Conservation (phyloP, 2,797 vertebrate species). For the Erpetoichthys calabaricus region DNA sequence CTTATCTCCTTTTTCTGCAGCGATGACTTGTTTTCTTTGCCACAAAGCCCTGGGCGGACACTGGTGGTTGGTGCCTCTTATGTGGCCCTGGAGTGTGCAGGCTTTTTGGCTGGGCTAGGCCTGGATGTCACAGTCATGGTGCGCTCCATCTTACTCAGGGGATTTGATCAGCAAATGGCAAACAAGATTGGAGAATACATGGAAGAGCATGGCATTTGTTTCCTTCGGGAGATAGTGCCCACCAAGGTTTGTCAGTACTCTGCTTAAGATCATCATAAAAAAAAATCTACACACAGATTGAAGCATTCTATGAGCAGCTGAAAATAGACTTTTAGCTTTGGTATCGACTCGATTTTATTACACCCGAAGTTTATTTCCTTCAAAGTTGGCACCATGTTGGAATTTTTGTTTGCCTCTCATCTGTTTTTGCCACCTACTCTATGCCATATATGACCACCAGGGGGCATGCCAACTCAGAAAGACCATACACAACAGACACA, state of each 20-base stretch:
- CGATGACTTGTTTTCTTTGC: conserved; percentile 63
- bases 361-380: no score
- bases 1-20: conserved; percentile 24
- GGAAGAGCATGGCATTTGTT: conserved; percentile 54
- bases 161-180: conserved; percentile 62
- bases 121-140: conserved; percentile 61
- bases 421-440: no score
- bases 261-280: no score
- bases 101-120: conserved; percentile 60
- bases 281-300: no score
- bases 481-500: no score
- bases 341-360: no score
- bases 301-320: no score
- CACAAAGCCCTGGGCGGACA: conserved; percentile 56
- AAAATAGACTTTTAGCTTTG: no score
- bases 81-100: conserved; percentile 64
- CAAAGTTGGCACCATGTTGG: no score
- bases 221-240: conserved; percentile 47
- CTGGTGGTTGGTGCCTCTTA: conserved; percentile 62
- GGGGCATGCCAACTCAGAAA: no score
- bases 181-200: conserved; percentile 57
- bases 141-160: conserved; percentile 53
- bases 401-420: no score
- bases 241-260: conserved; percentile 40
- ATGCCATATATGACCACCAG: no score